Conservation (phyloP, 2,113 vertebrate species). For the Salvator merianae region DNA sequence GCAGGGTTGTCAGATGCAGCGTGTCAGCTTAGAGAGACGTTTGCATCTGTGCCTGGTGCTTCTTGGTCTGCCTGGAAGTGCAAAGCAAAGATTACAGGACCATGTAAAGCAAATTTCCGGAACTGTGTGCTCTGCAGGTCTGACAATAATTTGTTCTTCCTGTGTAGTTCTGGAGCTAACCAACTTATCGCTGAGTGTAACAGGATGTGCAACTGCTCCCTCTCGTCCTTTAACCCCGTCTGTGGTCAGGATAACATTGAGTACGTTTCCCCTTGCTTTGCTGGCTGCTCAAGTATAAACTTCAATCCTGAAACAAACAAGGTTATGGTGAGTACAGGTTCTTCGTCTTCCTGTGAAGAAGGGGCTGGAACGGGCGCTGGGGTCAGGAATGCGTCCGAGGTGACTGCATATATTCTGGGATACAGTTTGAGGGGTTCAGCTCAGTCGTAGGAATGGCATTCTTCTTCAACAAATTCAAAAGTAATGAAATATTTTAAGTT, state of each 20-base stretch:
- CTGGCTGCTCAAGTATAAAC: conserved; percentile 67
- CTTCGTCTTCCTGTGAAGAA: neutral
- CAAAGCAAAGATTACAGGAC: too few species aligned
- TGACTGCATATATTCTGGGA: too few species aligned
- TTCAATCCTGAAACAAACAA: fast-evolving
- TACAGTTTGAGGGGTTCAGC: too few species aligned
- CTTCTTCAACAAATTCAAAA: too few species aligned
- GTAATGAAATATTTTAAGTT: too few species aligned
- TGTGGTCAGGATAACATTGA: conserved; percentile 79
- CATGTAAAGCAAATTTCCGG: too few species aligned
- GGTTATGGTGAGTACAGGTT: conserved; percentile 51
- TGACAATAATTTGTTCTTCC: neutral
- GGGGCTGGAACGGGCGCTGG: too few species aligned
- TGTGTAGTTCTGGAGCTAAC: neutral
- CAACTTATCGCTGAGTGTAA: conserved; percentile 45
- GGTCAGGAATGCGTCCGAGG: neutral
- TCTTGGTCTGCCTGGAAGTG: too few species aligned
- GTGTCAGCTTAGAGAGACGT: too few species aligned
- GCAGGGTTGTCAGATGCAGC: too few species aligned
- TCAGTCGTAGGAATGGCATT: too few species aligned
- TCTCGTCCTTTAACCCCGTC: conserved; percentile 79
- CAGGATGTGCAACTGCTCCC: conserved; percentile 71
- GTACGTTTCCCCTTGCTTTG: conserved; percentile 83
- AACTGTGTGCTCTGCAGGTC: neutral
- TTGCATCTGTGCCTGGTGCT: too few species aligned